A percentile compares a stretch with the other conserved stretches of the same genome.
Evolutionary conservation across 2,113 vertebrate species (phyloP).

Genomic region (Rostratula benghalensis): DNA sequence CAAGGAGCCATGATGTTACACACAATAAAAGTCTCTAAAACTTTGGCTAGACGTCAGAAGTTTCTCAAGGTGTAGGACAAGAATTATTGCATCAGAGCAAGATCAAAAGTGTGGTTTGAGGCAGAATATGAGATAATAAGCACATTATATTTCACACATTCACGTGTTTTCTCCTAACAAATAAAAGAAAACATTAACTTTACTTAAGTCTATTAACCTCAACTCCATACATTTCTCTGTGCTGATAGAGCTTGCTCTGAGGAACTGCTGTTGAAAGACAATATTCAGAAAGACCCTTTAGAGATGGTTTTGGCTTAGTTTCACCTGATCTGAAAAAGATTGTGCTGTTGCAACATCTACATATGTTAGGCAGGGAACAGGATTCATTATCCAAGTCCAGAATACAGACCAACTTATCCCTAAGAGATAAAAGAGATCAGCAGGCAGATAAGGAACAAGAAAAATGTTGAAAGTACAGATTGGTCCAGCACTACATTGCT

Average conservation of each 20-base stretch:
- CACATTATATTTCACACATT: not conserved
- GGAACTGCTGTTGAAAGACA: not conserved
- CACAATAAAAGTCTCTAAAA: not conserved
- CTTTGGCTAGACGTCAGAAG: not conserved
- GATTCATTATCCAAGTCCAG: not conserved
- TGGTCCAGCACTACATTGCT: not conserved
- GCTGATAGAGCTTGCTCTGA: not conserved
- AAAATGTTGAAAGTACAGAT: not conserved
- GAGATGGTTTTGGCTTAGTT: not conserved
- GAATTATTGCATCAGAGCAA: not conserved
- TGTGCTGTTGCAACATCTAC: not conserved
- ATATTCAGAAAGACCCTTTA: not conserved
- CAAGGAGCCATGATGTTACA: not conserved
- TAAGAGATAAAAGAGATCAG: not conserved
- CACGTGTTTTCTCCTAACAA: not conserved
- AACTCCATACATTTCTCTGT: not conserved
- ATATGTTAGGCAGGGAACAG: not conserved
- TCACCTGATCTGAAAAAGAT: not conserved
- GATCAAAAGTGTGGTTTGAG: not conserved
- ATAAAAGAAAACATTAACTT: not conserved
- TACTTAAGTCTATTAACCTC: not conserved
- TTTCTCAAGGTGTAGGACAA: not conserved
- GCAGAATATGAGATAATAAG: not conserved
- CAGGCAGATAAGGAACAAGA: not conserved
- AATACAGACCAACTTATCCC: not conserved